phyloP scores from a whole-genome alignment of 2,888 invertebrate species.

The Lepidocyrtoides sp. region DNA sequence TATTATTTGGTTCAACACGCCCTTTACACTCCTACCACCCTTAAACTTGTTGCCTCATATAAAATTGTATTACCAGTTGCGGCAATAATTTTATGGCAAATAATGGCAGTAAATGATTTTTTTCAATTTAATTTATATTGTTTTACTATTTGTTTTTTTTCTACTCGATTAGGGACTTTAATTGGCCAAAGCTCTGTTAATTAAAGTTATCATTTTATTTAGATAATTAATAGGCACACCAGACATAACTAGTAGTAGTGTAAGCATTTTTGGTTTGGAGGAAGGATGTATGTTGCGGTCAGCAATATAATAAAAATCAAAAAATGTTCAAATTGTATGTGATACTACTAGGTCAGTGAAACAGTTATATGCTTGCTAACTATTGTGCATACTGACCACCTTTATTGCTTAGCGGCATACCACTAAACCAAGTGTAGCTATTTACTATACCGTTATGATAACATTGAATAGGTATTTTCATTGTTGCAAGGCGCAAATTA shows the following conservation, averaged over 20 bases:
- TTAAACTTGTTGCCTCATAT: slow-evolving; percentile 4
- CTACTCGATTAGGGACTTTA: slow-evolving; percentile 67
- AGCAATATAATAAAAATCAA: background rate
- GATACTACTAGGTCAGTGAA: slow-evolving; percentile 50
- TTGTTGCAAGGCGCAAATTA: background rate
- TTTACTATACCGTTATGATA: background rate
- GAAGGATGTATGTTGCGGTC: background rate
- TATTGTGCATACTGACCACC: background rate
- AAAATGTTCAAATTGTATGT: background rate
- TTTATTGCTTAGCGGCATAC: slow-evolving; percentile 7
- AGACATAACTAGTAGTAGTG: background rate
- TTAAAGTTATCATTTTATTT: background rate
- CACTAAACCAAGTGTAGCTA: background rate
- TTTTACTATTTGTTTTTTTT: slow-evolving; percentile 27
- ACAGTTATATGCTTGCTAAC: slow-evolving; percentile 15
- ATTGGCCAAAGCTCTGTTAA: slow-evolving; percentile 44
- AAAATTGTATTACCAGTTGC: background rate
- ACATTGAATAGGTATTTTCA: background rate
- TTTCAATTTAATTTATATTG: background rate
- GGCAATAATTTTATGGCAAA: background rate
- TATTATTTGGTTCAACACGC: slow-evolving; percentile 66
- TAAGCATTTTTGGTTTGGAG: background rate
- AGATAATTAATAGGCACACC: background rate
- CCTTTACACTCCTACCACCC: slow-evolving; percentile 12
- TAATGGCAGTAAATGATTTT: background rate